Evolutionary conservation across 2,113 vertebrate species (phyloP).

Genomic region (Archocentrus centrarchus): DNA sequence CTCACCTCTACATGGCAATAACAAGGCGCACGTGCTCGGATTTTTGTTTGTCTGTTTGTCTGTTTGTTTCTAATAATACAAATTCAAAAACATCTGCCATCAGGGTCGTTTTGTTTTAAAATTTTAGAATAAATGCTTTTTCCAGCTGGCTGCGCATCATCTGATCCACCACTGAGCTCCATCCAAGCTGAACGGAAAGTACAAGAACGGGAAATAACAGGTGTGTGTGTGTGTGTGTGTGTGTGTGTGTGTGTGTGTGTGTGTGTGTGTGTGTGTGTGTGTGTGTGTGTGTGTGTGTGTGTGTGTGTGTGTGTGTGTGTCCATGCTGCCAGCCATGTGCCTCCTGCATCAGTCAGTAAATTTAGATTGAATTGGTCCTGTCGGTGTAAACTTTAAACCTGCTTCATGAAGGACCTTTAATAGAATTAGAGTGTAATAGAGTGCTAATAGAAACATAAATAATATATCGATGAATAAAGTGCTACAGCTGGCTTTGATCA

Average conservation of each 20-base stretch:
- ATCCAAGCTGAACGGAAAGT: not conserved
- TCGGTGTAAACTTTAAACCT: conserved; percentile 54
- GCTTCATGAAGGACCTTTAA: not conserved
- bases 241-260: not conserved
- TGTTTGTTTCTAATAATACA: not conserved
- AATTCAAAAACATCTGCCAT: not conserved
- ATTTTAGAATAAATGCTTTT: not conserved
- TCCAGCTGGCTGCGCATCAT: not conserved
- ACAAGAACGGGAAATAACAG: not conserved
- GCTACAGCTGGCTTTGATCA: conserved; percentile 51
- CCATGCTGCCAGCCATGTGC: not conserved
- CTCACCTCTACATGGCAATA: not conserved
- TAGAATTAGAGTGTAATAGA: too few species aligned
- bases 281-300: conserved; percentile 8
- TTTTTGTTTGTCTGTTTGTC: not conserved
- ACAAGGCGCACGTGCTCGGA: not conserved
- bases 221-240: not conserved
- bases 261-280: not conserved
- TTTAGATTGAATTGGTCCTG: conserved; percentile 36
- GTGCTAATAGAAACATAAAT: conserved; percentile 33
- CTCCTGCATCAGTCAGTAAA: conserved; percentile 3
- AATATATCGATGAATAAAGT: conserved; percentile 57
- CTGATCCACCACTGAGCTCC: conserved; percentile 8
- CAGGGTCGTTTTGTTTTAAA: not conserved
- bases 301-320: not conserved